Evolutionary conservation across 2,113 vertebrate genomes (phyloP), one percentile per base, ranked within the genome.

Genomic region (Mormoops blainvillei): DNA sequence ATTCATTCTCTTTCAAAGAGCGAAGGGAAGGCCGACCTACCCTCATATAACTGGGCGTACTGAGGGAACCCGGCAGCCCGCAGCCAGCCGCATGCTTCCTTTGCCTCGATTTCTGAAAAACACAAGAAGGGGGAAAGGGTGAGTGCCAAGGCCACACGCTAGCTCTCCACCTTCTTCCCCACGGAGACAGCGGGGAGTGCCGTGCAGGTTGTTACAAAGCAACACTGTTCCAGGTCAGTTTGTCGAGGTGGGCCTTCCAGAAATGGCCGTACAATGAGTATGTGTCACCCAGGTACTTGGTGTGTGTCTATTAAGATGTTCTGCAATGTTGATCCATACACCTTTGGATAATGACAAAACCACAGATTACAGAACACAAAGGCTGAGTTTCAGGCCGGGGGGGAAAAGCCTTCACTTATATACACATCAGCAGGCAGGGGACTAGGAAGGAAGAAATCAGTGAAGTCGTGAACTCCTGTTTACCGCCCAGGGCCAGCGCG

Each of bases 41-140:
- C 99, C 98, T 99, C 99, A 96, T 99, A 99, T 85, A 99, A 98
- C 97, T 99, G 99, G 89, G 99, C 99, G 71, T 99, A 99, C 45
- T 99, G 99, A 68, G 99, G 99, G 98, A 99, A 99, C 95, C 99
- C 99, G 94, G 99, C 99, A 31, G 99, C 99, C 89, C 99, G 99
- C 97, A 99, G 98, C 99, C 99, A 99, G 96, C 99, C 99, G 91
- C 99, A 99, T 56, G 99, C 99, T 97, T 99, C 99, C 93, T 99
- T 99, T 0, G 99, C 99, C 96, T 99, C 99, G 0, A 99, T 99
- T 98, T 99, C 99, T 99, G 98, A 96, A 98, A 98, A 95, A 98
- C 33, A 99, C 96, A 93, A 98, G 63, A 95, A 95, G 95, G 73
- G 73, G 41, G 85, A 61, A 92, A 83, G n/a, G 3, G 12, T 97